phyloP scores from a whole-genome alignment of 1,140 invertebrate genomes.

The Magallana ariakensis region DNA sequence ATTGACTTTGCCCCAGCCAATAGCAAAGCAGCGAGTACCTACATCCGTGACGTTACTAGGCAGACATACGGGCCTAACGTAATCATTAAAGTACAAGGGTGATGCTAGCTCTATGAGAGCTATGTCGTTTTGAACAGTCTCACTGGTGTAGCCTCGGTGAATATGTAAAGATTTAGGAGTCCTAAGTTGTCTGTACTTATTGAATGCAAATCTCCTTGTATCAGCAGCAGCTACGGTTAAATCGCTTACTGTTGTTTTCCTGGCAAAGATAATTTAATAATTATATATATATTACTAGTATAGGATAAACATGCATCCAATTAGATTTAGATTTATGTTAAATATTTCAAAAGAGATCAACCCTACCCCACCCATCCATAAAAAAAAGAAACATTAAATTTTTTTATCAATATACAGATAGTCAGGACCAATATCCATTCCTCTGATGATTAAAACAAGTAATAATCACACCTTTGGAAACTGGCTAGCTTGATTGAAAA shows the following conservation, averaged over 20 bases:
- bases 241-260: constrained; percentile 29
- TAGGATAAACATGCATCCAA: too few species aligned
- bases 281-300: too few species aligned
- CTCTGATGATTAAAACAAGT: too few species aligned
- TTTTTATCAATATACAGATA: too few species aligned
- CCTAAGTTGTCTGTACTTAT: constrained; percentile 60
- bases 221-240: constrained; percentile 61
- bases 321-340: too few species aligned
- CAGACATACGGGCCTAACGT: constrained; percentile 89
- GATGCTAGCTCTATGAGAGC: constrained; percentile 93
- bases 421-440: too few species aligned
- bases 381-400: too few species aligned
- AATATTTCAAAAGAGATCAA: too few species aligned
- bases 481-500: too few species aligned
- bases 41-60: constrained; percentile 54
- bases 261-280: not conserved
- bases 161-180: constrained; percentile 57
- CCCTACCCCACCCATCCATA: too few species aligned
- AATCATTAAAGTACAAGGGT: constrained; percentile 93
- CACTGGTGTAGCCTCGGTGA: constrained; percentile 58
- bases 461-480: too few species aligned
- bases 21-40: constrained; percentile 66
- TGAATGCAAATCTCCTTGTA: constrained; percentile 65
- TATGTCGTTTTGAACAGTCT: constrained; percentile 94
- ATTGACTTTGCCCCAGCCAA: constrained; percentile 66